Conservation (phyloP, 2,888 invertebrate genomes). For the Stegana nigrithorax region DNA sequence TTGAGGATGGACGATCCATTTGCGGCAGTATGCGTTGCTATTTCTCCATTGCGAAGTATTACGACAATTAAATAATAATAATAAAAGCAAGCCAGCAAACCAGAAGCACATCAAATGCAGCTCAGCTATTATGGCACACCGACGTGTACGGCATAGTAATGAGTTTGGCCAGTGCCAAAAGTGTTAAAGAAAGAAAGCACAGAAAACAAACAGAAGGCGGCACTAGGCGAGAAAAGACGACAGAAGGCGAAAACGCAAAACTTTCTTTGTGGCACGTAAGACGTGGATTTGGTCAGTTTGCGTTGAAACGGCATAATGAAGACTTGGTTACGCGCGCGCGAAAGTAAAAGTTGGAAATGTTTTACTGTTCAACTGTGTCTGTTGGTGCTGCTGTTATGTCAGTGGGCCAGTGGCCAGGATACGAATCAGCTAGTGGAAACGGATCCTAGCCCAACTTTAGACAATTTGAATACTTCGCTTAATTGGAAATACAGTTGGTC, state of each 20-base stretch:
- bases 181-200: too few species aligned
- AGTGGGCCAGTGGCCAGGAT: not conserved
- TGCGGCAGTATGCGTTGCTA: not conserved
- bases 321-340: slow-evolving; percentile 16
- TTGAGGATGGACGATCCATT: too few species aligned
- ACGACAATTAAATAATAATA: not conserved
- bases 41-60: too few species aligned
- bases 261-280: slow-evolving; percentile 41
- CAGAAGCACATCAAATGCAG: slow-evolving; percentile 41
- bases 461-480: too few species aligned
- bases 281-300: slow-evolving; percentile 35
- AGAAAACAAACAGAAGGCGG: too few species aligned
- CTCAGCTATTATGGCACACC: slow-evolving; percentile 44
- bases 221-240: too few species aligned
- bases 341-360: slow-evolving; percentile 40
- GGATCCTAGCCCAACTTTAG: too few species aligned
- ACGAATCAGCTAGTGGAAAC: not conserved
- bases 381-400: slow-evolving; percentile 12
- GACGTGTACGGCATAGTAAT: slow-evolving; percentile 41
- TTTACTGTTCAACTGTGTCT: not conserved
- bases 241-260: slow-evolving; percentile 31
- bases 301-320: slow-evolving; percentile 36
- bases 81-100: not conserved
- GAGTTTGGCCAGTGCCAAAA: too few species aligned
- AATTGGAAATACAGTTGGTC: slow-evolving; percentile 38